Evolutionary conservation across 1,140 invertebrate genomes (phyloP).

Genomic region (Gonatopus flavifemur): DNA sequence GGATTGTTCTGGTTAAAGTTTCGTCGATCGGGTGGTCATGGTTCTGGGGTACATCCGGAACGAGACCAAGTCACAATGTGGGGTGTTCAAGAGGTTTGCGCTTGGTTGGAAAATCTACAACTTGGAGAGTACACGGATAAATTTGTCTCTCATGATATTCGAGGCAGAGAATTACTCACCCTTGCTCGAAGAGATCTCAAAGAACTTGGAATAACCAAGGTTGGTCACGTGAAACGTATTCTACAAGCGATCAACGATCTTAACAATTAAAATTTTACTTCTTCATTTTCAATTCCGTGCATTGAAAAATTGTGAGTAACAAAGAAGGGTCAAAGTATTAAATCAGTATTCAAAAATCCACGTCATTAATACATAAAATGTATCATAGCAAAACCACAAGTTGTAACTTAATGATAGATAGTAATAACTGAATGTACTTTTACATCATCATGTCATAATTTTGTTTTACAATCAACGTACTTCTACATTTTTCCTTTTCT

Average conservation of each 20-base stretch:
- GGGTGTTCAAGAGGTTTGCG: constrained; percentile 73
- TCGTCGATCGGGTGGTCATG: constrained; percentile 50
- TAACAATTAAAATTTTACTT: constrained; percentile 49
- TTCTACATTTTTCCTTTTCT: too few species aligned
- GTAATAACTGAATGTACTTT: too few species aligned
- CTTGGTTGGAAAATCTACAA: constrained; percentile 87
- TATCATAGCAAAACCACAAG: too few species aligned
- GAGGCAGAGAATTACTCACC: constrained; percentile 84
- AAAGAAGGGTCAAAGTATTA: too few species aligned
- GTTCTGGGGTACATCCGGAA: constrained; percentile 40
- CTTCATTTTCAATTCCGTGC: neutral
- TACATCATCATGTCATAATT: too few species aligned
- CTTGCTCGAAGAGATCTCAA: constrained; percentile 83
- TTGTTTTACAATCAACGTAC: too few species aligned
- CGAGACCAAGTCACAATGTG: constrained; percentile 63
- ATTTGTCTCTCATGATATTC: constrained; percentile 88
- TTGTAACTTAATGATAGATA: too few species aligned
- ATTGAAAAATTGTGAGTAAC: neutral
- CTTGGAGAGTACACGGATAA: constrained; percentile 84
- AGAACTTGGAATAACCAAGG: constrained; percentile 89
- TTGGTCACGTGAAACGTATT: constrained; percentile 93
- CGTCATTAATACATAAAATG: too few species aligned
- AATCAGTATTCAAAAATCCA: too few species aligned
- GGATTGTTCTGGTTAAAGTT: constrained; percentile 66
- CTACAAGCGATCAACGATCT: constrained; percentile 89